These are phyloP conservation scores for Nudaria mundana DNA, from an alignment of 2,888 invertebrate genomes.

Conservation along the genomic window DNA sequence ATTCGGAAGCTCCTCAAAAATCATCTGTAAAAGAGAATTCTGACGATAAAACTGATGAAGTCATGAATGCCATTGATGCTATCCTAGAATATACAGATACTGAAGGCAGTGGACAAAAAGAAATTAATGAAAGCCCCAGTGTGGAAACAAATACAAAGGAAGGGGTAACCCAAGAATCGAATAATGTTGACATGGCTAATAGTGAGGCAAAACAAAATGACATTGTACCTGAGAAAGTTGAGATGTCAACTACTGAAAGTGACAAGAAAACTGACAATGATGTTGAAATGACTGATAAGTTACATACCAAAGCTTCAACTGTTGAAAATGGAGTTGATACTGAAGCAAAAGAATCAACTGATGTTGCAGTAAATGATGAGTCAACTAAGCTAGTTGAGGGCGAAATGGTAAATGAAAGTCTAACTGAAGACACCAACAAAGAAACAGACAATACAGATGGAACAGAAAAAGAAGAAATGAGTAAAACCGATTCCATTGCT, in stretches of 20 bases:
- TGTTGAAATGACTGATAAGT: constrained; percentile 5
- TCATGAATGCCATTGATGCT: constrained; percentile 25
- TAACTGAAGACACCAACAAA: constrained; percentile 6
- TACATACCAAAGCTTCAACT: not conserved
- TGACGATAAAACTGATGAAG: constrained; percentile 20
- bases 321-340: not conserved
- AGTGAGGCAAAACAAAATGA: constrained; percentile 10
- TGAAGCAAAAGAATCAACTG: constrained; percentile 6
- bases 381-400: constrained; percentile 3
- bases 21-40: constrained; percentile 6
- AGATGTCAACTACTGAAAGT: not conserved
- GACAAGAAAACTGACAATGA: constrained; percentile 9
- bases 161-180: constrained; percentile 12
- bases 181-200: constrained; percentile 20
- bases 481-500: constrained; percentile 8
- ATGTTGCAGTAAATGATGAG: not conserved
- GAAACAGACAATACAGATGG: constrained; percentile 6
- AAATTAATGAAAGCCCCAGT: constrained; percentile 5
- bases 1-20: constrained; percentile 12
- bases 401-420: constrained; percentile 5
- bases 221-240: not conserved
- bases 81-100: constrained; percentile 16
- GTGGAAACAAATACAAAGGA: constrained; percentile 6
- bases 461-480: constrained; percentile 6
- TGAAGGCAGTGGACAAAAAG: constrained; percentile 6